Evolutionary conservation across 1,140 invertebrate genomes (phyloP).

Genomic region (Archivesica marissinica): DNA sequence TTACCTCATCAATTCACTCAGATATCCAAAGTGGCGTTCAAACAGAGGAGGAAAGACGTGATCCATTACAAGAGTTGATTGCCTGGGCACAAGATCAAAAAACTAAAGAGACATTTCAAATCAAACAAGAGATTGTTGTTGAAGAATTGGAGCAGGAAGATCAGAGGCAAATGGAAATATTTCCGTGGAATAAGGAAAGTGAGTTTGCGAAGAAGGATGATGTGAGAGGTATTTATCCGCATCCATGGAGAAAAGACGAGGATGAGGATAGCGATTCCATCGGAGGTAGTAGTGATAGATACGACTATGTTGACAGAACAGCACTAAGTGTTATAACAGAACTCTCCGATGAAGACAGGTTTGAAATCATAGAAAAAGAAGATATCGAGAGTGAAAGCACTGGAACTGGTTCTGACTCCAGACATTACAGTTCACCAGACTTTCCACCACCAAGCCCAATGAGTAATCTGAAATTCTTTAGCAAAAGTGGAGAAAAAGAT

Average conservation of each 20-base stretch:
- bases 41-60: slow-evolving; percentile 86
- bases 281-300: slow-evolving; percentile 77
- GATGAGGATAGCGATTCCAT: slow-evolving; percentile 81
- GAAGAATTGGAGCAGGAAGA: slow-evolving; percentile 51
- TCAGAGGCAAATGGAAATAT: slow-evolving; percentile 50
- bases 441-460: slow-evolving; percentile 75
- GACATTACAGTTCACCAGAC: slow-evolving; percentile 74
- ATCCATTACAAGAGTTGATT: slow-evolving; percentile 45
- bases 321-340: slow-evolving; percentile 81
- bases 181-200: slow-evolving; percentile 46
- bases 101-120: slow-evolving; percentile 85
- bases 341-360: slow-evolving; percentile 80
- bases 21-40: slow-evolving; percentile 74
- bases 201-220: slow-evolving; percentile 40
- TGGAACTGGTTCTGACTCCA: slow-evolving; percentile 67
- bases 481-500: slow-evolving; percentile 82
- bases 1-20: slow-evolving; percentile 84
- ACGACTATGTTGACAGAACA: slow-evolving; percentile 80
- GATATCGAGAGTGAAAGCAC: slow-evolving; percentile 77
- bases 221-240: slow-evolving; percentile 57
- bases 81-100: slow-evolving; percentile 86
- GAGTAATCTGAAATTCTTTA: slow-evolving; percentile 81
- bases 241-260: slow-evolving; percentile 88
- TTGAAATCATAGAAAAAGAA: slow-evolving; percentile 81
- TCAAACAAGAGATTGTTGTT: slow-evolving; percentile 84